Conservation (phyloP, 2,888 invertebrate genomes). For the Rugalucina vietnamica region DNA sequence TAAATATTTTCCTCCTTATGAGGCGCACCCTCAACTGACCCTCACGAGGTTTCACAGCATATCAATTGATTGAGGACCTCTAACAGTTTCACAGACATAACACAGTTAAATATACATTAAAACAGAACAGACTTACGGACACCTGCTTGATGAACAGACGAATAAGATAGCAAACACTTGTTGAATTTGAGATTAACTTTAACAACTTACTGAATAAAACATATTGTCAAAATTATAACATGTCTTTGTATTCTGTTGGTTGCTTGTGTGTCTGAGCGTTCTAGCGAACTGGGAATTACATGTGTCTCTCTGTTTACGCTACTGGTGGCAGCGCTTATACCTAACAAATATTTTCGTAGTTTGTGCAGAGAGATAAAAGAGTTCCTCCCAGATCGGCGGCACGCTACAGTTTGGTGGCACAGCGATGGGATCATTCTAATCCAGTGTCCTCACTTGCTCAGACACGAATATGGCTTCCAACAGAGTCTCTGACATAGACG, state of each 20-base stretch:
- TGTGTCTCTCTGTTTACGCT: background rate
- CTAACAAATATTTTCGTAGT: background rate
- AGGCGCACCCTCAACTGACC: no score
- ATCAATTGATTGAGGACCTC: no score
- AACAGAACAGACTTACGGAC: no score
- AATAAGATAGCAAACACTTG: no score
- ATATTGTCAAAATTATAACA: background rate
- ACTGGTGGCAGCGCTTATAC: slow-evolving; percentile 7
- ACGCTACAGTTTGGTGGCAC: slow-evolving; percentile 26
- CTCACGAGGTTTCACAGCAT: no score
- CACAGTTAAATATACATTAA: no score
- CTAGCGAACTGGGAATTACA: slow-evolving; percentile 3
- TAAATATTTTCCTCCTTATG: no score
- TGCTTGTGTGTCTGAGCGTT: background rate
- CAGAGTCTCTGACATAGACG: background rate
- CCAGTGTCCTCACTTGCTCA: background rate
- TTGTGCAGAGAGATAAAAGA: background rate
- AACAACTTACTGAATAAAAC: no score
- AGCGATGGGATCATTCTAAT: background rate
- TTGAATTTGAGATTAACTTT: no score
- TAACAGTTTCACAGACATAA: no score
- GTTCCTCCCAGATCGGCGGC: slow-evolving; percentile 14
- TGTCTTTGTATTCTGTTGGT: background rate
- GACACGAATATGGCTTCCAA: background rate
- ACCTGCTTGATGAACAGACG: no score